Percentiles rank a stretch among this genome's conserved stretches.
These are phyloP conservation scores for Calyptomena viridis DNA, from an alignment of 2,113 vertebrate species.

Conservation along the genomic window DNA sequence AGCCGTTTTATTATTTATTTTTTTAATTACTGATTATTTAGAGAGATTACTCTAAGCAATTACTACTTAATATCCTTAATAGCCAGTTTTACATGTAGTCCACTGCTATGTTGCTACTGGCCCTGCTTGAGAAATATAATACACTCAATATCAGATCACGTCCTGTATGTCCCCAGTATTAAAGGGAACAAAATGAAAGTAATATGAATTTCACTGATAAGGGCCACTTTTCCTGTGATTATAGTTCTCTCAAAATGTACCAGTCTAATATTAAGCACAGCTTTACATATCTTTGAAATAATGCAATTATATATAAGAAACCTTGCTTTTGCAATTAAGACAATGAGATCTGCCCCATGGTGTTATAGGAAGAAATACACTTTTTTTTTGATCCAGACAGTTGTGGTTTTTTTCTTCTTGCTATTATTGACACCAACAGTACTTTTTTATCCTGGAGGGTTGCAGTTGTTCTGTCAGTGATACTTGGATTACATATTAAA, in stretches of 20 bases:
- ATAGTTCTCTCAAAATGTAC: slow-evolving; percentile 55
- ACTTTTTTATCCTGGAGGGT: not conserved
- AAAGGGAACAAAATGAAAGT: slow-evolving; percentile 67
- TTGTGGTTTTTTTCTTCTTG: not conserved
- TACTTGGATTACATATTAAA: slow-evolving; percentile 54
- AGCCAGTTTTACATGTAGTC: slow-evolving; percentile 58
- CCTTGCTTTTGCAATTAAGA: slow-evolving; percentile 36
- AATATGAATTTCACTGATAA: slow-evolving; percentile 70
- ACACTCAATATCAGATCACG: slow-evolving; percentile 52
- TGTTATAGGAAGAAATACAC: not conserved
- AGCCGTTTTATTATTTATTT: slow-evolving; percentile 64
- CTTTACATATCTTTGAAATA: slow-evolving; percentile 59
- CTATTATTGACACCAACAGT: not conserved
- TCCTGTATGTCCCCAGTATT: slow-evolving; percentile 44
- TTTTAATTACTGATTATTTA: slow-evolving; percentile 72
- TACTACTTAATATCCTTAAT: slow-evolving; percentile 67
- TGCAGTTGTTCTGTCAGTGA: not conserved
- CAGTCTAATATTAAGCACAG: slow-evolving; percentile 54
- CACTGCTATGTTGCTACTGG: slow-evolving; percentile 36
- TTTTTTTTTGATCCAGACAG: not conserved
- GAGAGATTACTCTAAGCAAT: slow-evolving; percentile 65
- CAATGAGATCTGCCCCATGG: not conserved
- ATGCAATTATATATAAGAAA: slow-evolving; percentile 50
- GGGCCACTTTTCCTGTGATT: slow-evolving; percentile 57
- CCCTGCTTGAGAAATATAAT: slow-evolving; percentile 59